Percentiles rank a stretch among this genome's conserved stretches.
Evolutionary conservation across 2,113 vertebrate species (phyloP).

Genomic region (Lycaon pictus): DNA sequence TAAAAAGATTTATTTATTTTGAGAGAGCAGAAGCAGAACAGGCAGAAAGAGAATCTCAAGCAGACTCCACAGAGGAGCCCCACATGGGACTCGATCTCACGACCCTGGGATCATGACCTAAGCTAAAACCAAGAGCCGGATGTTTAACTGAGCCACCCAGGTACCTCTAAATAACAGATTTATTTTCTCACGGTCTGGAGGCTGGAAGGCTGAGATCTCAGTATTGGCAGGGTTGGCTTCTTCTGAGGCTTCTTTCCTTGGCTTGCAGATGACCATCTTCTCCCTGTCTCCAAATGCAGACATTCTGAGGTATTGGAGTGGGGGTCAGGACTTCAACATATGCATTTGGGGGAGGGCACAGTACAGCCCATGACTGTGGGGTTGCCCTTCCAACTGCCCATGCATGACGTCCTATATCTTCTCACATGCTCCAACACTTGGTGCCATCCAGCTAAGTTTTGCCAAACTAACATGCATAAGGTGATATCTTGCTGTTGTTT

Average conservation of each 20-base stretch:
- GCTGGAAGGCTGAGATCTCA: not conserved
- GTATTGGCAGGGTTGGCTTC: not conserved
- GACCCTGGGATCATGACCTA: not conserved
- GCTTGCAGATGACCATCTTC: not conserved
- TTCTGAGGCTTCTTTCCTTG: not conserved
- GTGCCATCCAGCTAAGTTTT: not conserved
- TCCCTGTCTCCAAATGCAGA: not conserved
- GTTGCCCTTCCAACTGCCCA: rapidly evolving
- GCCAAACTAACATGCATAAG: not conserved
- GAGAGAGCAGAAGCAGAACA: not conserved
- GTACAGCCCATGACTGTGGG: too few relatives aligned
- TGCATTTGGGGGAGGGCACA: not conserved
- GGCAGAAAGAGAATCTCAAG: not conserved
- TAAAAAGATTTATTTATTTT: not conserved
- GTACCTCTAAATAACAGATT: not conserved
- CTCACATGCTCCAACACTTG: rapidly evolving
- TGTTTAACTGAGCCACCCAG: not conserved
- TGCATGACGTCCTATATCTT: rapidly evolving
- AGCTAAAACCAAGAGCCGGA: not conserved
- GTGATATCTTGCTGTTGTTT: not conserved
- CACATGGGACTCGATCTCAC: not conserved
- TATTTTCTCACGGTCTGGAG: not conserved
- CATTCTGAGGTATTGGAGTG: not conserved
- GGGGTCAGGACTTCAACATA: not conserved
- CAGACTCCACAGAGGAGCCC: not conserved